phyloP scores from a whole-genome alignment of 2,113 vertebrate genomes.

The Propithecus coquereli region DNA sequence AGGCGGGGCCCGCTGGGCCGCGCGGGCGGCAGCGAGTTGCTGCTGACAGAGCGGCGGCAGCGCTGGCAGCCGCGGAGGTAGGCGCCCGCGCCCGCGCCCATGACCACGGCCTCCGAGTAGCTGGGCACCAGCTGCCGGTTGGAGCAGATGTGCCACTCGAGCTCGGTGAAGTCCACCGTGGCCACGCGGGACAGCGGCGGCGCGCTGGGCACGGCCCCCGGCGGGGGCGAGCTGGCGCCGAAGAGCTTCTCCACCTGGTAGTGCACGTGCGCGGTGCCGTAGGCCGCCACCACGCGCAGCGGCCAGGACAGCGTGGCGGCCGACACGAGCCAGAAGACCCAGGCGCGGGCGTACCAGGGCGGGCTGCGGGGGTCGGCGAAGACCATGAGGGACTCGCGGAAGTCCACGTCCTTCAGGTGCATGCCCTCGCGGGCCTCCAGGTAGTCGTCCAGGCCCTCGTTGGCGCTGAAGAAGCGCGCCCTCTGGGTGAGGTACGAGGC shows the following conservation, averaged over 20 bases:
- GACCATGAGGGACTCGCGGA: conserved; percentile 84
- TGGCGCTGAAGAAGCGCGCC: conserved; percentile 85
- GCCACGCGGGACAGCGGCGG: conserved; percentile 81
- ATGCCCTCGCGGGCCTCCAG: conserved; percentile 88
- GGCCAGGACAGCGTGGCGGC: conserved; percentile 84
- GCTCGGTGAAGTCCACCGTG: conserved; percentile 86
- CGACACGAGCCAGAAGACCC: conserved; percentile 84
- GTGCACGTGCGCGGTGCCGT: conserved; percentile 84
- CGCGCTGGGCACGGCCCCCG: conserved; percentile 49
- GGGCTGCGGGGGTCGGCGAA: conserved; percentile 82
- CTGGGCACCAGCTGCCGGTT: conserved; percentile 88
- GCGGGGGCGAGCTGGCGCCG: conserved; percentile 76
- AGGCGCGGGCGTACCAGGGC: conserved; percentile 84
- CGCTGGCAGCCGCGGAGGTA: conserved; percentile 84
- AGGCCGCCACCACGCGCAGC: conserved; percentile 81
- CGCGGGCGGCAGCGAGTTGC: conserved; percentile 82
- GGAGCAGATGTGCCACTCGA: conserved; percentile 88
- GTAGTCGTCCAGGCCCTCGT: conserved; percentile 87
- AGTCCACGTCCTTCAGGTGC: conserved; percentile 87
- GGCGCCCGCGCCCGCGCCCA: conserved; percentile 78
- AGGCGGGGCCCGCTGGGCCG: conserved; percentile 74
- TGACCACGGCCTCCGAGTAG: conserved; percentile 86
- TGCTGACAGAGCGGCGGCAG: conserved; percentile 83
- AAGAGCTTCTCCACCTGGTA: conserved; percentile 89
- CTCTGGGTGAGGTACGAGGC: conserved; percentile 85